A percentile compares a stretch with the other conserved stretches of the same genome.
phyloP scores from a whole-genome alignment of 1,140 invertebrate species.

The Caenorhabditis brenneri region DNA sequence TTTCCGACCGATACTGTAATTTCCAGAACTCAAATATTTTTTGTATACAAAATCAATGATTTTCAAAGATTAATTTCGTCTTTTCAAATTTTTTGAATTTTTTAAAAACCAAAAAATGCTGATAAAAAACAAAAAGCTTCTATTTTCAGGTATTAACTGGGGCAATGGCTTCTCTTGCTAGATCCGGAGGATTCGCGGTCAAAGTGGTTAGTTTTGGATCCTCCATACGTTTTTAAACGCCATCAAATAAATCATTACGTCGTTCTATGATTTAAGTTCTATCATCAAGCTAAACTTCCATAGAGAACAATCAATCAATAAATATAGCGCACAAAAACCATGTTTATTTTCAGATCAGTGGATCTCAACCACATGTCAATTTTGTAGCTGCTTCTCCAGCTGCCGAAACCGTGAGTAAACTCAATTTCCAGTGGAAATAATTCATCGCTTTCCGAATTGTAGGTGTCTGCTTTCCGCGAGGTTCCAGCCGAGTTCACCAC shows the following conservation, averaged over 20 bases:
- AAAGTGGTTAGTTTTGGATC: slow-evolving; percentile 56
- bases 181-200: slow-evolving; percentile 51
- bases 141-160: slow-evolving; percentile 18
- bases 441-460: not conserved
- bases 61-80: not conserved
- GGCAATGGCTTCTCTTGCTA: slow-evolving; percentile 56
- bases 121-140: not conserved
- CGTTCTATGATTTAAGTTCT: too few species aligned
- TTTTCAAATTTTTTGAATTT: not conserved
- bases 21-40: too few species aligned
- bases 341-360: slow-evolving; percentile 46
- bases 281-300: too few species aligned
- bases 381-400: slow-evolving; percentile 48
- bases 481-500: slow-evolving; percentile 46
- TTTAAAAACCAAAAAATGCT: not conserved
- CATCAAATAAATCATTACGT: too few species aligned
- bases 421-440: not conserved
- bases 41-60: too few species aligned
- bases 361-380: slow-evolving; percentile 46
- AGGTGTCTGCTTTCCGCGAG: slow-evolving; percentile 48
- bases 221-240: too few species aligned
- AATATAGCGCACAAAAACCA: not conserved
- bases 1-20: too few species aligned
- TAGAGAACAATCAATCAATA: too few species aligned
- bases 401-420: slow-evolving; percentile 14